phyloP scores from a whole-genome alignment of 2,888 invertebrate species.

The Eilema caniola region DNA sequence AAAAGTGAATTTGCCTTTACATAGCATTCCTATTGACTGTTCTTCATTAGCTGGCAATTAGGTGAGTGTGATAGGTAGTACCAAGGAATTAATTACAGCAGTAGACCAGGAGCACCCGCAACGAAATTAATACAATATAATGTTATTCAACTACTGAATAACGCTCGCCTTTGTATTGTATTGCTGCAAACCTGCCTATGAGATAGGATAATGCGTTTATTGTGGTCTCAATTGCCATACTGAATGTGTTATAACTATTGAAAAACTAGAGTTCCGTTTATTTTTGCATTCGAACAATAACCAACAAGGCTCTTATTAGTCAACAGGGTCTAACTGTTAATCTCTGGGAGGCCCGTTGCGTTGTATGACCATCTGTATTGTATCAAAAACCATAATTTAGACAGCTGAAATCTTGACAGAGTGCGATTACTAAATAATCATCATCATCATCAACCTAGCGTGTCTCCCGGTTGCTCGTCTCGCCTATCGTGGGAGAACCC shows the following conservation, averaged over 20 bases:
- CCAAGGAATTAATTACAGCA: conserved; percentile 42
- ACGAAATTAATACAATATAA: conserved; percentile 14
- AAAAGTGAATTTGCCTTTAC: neutral
- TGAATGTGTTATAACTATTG: neutral
- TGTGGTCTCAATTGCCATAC: neutral
- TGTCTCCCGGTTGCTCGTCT: no score
- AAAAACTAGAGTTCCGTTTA: no score
- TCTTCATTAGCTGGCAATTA: neutral
- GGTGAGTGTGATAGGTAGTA: neutral
- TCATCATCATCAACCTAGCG: no score
- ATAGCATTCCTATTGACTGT: conserved; percentile 1
- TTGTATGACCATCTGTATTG: no score
- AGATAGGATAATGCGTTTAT: conserved; percentile 11
- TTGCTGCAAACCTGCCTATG: conserved; percentile 7
- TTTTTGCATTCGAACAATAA: no score
- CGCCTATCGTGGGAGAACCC: no score
- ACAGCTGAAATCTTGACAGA: no score
- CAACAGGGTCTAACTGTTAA: no score
- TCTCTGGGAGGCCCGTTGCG: no score
- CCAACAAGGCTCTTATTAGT: no score
- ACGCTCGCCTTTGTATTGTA: conserved; percentile 7
- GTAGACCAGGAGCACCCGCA: conserved; percentile 4
- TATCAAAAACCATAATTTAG: no score
- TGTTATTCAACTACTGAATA: conserved; percentile 17
- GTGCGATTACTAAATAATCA: no score